phyloP scores from a whole-genome alignment of 2,113 vertebrate species.

The Psephotus haematonotus region DNA sequence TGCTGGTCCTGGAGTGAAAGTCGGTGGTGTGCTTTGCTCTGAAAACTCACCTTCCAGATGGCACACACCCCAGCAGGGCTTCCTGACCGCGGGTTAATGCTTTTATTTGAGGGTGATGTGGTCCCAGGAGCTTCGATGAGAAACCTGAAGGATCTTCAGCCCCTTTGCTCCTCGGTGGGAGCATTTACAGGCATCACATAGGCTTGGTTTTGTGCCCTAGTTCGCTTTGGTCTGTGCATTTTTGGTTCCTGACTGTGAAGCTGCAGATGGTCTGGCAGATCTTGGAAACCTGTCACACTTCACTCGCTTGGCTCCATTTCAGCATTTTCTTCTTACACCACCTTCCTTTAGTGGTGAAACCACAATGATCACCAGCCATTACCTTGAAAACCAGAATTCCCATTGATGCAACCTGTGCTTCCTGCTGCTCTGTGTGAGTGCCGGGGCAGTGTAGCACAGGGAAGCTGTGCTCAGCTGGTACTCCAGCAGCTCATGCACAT shows the following conservation, averaged over 20 bases:
- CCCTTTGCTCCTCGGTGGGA: background rate
- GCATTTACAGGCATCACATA: background rate
- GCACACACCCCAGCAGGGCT: background rate
- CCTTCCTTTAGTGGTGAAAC: background rate
- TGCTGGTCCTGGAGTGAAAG: background rate
- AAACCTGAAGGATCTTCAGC: background rate
- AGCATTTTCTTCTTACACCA: background rate
- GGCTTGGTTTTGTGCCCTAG: background rate
- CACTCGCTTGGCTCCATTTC: background rate
- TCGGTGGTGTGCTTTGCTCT: background rate
- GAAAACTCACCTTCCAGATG: background rate
- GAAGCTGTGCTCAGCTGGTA: background rate
- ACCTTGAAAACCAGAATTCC: background rate
- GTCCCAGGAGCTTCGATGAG: background rate
- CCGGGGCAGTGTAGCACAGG: background rate
- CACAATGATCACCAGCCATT: background rate
- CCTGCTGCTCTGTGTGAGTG: background rate
- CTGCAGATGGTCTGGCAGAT: background rate
- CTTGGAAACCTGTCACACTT: background rate
- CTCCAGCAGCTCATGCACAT: background rate
- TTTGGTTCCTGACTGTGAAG: background rate
- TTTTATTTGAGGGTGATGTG: background rate
- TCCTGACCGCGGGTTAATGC: background rate
- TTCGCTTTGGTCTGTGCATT: background rate
- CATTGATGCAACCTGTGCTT: background rate